Evolutionary conservation across 2,888 invertebrate species (phyloP).

Genomic region (Hypercompe scribonia): DNA sequence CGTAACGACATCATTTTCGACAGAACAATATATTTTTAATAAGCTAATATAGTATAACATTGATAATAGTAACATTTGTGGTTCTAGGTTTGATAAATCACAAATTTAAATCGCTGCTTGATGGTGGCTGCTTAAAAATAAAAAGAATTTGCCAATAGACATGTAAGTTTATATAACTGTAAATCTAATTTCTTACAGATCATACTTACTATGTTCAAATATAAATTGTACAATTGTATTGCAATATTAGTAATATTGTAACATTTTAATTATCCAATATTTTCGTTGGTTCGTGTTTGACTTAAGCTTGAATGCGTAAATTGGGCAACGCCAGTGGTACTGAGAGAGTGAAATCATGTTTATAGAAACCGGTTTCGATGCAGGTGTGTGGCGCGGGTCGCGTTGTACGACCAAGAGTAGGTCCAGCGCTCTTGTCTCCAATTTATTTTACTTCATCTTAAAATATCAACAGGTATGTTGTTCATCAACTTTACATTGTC

Average conservation of each 20-base stretch:
- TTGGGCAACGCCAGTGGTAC: slow-evolving; percentile 62
- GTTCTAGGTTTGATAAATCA: background rate
- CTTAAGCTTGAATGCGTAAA: slow-evolving; percentile 57
- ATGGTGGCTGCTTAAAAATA: no score
- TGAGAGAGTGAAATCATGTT: slow-evolving; percentile 83
- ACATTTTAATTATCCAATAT: background rate
- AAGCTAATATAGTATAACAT: background rate
- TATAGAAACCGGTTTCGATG: slow-evolving; percentile 78
- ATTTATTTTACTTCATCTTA: slow-evolving; percentile 44
- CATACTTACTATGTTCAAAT: no score
- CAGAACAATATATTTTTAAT: background rate
- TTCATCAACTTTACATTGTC: slow-evolving; percentile 12
- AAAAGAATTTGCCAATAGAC: background rate
- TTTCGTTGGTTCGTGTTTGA: slow-evolving; percentile 38
- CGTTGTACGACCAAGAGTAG: slow-evolving; percentile 40
- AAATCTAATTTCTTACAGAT: background rate
- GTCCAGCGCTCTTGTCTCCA: slow-evolving; percentile 39
- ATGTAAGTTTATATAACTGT: background rate
- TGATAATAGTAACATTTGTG: background rate
- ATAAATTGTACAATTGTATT: no score
- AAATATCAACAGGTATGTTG: slow-evolving; percentile 33
- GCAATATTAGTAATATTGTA: no score
- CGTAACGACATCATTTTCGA: background rate
- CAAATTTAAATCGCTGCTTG: background rate
- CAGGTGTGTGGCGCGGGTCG: slow-evolving; percentile 71